Base-by-base conservation (phyloP, 1,140 invertebrate species). In the Bombus pascuorum region DNA sequence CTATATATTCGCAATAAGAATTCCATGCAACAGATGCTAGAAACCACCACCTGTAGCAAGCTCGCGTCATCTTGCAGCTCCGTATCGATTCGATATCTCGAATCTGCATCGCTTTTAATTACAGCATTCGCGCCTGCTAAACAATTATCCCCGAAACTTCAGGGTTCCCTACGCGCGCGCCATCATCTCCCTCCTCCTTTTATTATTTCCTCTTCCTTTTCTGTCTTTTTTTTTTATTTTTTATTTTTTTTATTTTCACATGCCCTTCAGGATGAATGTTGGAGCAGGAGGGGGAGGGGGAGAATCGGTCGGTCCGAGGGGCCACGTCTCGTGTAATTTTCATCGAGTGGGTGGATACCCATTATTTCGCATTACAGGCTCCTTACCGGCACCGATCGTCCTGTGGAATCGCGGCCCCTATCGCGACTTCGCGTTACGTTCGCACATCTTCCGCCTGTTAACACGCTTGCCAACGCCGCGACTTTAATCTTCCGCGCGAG, bases 301-400 rank as follows among this genome's bases (percentile, higher is more conserved):
- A 71, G 68, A 73, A 83, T 68, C 44, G 76, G 65, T 28, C 39
- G 79, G 70, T 66, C 53, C 15, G 57, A 62, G 42, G 42, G 62
- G 44, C 76, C 74, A 65, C 85, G 87, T 90, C 84, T 90, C 83
- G 83, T 91, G 90, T 87, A 90, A 91, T 92, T 91, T 91, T 89
- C 86, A 89, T 82, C 89, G 86, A 88, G 91, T 91, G 89, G 89
- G 91, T 91, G 91, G 89, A 90, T 91, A 91, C 87, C 90, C 85
- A 92, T 92, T 91, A 92, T 91, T 92, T 88, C 85, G 83, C 85
- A 92, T 92, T 91, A 90, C 85, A 87, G 84, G 77, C 84, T 88
- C 77, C 89, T 91, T 91, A 91, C 77, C 81, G 84, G 79, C 71
- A 86, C 53, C 57, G 85, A 87, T 89, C 85, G 82, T 81, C 68